Conservation (phyloP, 2,888 invertebrate genomes). For the Lasioglossum zephyrum region DNA sequence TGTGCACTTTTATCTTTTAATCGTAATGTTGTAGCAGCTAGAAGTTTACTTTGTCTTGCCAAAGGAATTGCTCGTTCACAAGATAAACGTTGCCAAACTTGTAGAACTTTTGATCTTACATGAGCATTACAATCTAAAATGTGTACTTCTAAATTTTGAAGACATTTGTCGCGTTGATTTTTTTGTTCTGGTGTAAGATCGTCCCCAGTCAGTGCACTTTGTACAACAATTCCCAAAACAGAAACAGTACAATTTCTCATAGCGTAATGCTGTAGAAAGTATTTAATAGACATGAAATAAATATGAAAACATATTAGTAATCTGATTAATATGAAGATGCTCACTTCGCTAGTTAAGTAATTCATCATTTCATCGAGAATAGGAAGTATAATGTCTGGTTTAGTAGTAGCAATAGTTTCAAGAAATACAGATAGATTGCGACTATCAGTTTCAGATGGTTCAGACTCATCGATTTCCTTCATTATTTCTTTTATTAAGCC, state of each 20-base stretch:
- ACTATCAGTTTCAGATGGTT: slow-evolving; percentile 86
- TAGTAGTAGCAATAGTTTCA: slow-evolving; percentile 73
- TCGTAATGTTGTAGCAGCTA: slow-evolving; percentile 89
- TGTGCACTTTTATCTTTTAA: slow-evolving; percentile 93
- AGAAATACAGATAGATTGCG: slow-evolving; percentile 79
- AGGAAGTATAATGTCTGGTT: slow-evolving; percentile 77
- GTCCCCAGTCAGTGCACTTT: slow-evolving; percentile 90
- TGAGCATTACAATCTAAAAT: slow-evolving; percentile 93
- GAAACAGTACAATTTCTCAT: slow-evolving; percentile 93
- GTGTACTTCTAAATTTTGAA: slow-evolving; percentile 92
- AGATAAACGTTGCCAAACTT: slow-evolving; percentile 93
- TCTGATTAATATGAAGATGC: slow-evolving; percentile 22
- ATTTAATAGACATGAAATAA: slow-evolving; percentile 22
- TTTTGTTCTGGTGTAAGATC: slow-evolving; percentile 89
- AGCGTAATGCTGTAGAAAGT: slow-evolving; percentile 85
- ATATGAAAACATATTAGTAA: slow-evolving; percentile 9
- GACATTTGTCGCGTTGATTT: slow-evolving; percentile 90
- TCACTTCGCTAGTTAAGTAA: slow-evolving; percentile 78
- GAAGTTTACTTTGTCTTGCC: slow-evolving; percentile 88
- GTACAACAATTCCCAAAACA: slow-evolving; percentile 92
- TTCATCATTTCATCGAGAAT: slow-evolving; percentile 78
- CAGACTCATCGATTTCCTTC: slow-evolving; percentile 90
- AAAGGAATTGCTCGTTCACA: slow-evolving; percentile 92
- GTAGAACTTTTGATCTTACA: slow-evolving; percentile 93
- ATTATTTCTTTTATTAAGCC: slow-evolving; percentile 91